Percentiles rank a stretch among this genome's conserved stretches.
Evolutionary conservation across 1,140 invertebrate species (phyloP).

Genomic region (Nasonia longicornis): DNA sequence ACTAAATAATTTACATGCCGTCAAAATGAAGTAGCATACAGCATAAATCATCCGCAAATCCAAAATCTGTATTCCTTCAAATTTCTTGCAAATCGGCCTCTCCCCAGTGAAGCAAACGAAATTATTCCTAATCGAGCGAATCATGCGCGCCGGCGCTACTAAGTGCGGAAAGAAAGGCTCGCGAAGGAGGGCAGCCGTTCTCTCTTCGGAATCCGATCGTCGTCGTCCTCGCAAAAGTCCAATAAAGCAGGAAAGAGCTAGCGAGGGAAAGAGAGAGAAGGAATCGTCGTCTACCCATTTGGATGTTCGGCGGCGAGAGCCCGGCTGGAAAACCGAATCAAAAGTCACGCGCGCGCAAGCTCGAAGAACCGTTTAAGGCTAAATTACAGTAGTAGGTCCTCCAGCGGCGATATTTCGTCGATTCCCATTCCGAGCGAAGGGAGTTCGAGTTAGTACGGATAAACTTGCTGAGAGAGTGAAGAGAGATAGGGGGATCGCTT

Average conservation of each 20-base stretch:
- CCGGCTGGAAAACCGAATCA: slow-evolving; percentile 34
- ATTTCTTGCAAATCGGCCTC: background rate
- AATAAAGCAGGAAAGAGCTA: slow-evolving; percentile 30
- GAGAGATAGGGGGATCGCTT: slow-evolving; percentile 2
- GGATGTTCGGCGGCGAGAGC: slow-evolving; percentile 16
- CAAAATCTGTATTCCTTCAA: too few species aligned
- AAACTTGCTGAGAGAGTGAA: slow-evolving; percentile 10
- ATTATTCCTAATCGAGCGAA: slow-evolving; percentile 16
- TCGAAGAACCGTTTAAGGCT: slow-evolving; percentile 8
- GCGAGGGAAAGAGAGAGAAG: background rate
- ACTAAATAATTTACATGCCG: too few species aligned
- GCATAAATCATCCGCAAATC: background rate
- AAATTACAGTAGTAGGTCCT: slow-evolving; percentile 29
- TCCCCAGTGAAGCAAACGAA: background rate
- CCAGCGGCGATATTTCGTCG: slow-evolving; percentile 19
- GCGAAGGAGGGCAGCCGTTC: background rate
- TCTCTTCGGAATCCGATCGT: background rate
- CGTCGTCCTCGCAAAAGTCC: slow-evolving; percentile 23
- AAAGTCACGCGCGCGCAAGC: slow-evolving; percentile 24
- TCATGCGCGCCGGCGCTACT: background rate
- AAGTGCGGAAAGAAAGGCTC: slow-evolving; percentile 29
- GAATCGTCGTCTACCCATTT: slow-evolving; percentile 5
- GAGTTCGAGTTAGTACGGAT: background rate
- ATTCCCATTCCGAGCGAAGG: slow-evolving; percentile 10
- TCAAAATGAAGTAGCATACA: too few species aligned